A percentile compares a stretch with the other conserved stretches of the same genome.
These are phyloP conservation scores for Hypselothyrea guttata DNA, from an alignment of 2,888 invertebrate genomes.

Conservation along the genomic window DNA sequence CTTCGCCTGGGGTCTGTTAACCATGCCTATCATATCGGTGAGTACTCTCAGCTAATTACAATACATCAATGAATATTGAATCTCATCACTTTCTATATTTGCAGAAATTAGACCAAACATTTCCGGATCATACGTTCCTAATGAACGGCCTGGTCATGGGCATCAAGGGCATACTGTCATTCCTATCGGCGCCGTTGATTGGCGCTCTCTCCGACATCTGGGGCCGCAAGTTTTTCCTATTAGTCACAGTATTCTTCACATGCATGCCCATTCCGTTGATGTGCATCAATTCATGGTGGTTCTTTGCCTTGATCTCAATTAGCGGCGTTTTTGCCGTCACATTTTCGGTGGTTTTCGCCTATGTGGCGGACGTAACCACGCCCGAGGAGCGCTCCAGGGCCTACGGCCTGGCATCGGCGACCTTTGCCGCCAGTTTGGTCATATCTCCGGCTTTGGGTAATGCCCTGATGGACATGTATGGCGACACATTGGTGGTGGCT, in stretches of 20 bases:
- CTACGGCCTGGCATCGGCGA: constrained; percentile 98
- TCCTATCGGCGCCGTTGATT: constrained; percentile 97
- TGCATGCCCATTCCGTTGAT: constrained; percentile 99
- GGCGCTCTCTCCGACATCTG: constrained; percentile 99
- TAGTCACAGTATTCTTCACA: constrained; percentile 99
- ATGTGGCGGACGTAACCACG: constrained; percentile 99
- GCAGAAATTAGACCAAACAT: constrained; percentile 95
- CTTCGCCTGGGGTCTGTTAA: constrained; percentile 99
- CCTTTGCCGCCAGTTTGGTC: constrained; percentile 99
- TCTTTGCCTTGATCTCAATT: constrained; percentile 99
- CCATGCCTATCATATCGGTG: constrained; percentile 95
- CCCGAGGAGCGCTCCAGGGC: constrained; percentile 97
- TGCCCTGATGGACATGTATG: constrained; percentile 92
- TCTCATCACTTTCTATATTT: not conserved
- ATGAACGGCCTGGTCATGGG: constrained; percentile 99
- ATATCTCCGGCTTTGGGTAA: constrained; percentile 98
- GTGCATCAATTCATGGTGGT: constrained; percentile 99
- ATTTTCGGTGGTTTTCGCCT: constrained; percentile 99
- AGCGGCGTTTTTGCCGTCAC: constrained; percentile 99
- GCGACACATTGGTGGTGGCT: constrained; percentile 93
- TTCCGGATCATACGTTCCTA: constrained; percentile 97
- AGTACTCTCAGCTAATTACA: constrained; percentile 36
- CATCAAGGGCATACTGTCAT: constrained; percentile 98
- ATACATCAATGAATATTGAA: not conserved
- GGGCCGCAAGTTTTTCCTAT: constrained; percentile 98